These are phyloP conservation scores for Nephrocerus scutellatus DNA, from an alignment of 2,888 invertebrate genomes.

Conservation along the genomic window DNA sequence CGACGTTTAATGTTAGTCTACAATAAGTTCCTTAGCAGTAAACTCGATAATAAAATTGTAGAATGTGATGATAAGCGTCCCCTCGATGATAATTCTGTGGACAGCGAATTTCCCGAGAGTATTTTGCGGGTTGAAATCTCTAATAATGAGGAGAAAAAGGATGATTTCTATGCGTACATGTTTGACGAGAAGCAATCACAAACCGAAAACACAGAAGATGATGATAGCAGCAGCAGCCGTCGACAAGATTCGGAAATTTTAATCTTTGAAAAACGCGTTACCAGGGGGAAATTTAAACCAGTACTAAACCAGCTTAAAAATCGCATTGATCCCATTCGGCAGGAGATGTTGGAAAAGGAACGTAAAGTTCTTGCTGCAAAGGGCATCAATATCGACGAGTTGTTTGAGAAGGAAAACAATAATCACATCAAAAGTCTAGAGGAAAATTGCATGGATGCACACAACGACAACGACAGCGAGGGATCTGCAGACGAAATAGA, in stretches of 20 bases:
- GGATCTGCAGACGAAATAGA: constrained; percentile 34
- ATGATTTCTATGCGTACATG: constrained; percentile 46
- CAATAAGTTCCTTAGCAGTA: constrained; percentile 42
- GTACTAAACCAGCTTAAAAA: constrained; percentile 44
- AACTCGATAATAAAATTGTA: constrained; percentile 28
- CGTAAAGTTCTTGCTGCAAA: constrained; percentile 40
- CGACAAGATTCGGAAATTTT: constrained; percentile 37
- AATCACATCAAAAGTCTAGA: constrained; percentile 13
- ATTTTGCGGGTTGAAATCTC: constrained; percentile 40
- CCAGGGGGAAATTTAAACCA: constrained; percentile 44
- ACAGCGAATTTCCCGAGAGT: constrained; percentile 37
- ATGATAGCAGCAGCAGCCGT: constrained; percentile 10
- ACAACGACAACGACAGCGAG: constrained; percentile 25
- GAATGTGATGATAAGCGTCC: no score
- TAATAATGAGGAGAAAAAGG: constrained; percentile 32
- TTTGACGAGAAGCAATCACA: constrained; percentile 36
- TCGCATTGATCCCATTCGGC: constrained; percentile 45
- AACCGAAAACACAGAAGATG: constrained; percentile 20
- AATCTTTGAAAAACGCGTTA: constrained; percentile 42
- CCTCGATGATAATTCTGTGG: constrained; percentile 15
- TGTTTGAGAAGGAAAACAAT: constrained; percentile 28
- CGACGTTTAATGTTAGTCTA: constrained; percentile 45
- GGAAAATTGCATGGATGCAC: constrained; percentile 11
- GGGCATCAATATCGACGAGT: constrained; percentile 43
- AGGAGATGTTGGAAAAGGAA: constrained; percentile 44